phyloP scores from a whole-genome alignment of 2,888 invertebrate species.

The Synanthedon vespiformis region DNA sequence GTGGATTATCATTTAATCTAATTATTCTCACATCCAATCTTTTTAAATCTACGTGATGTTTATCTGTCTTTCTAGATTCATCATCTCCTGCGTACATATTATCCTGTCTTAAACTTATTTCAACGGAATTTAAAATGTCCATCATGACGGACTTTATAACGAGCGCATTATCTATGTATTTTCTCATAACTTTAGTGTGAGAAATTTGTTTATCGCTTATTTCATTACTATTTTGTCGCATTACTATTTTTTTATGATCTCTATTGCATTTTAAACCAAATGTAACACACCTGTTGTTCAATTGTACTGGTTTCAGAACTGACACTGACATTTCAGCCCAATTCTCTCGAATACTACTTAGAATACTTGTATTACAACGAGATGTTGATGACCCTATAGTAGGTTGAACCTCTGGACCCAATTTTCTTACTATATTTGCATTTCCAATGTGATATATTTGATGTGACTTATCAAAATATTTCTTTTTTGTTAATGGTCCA shows the following conservation, averaged over 20 bases:
- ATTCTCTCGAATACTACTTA: slow-evolving; percentile 46
- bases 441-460: slow-evolving; percentile 53
- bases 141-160: slow-evolving; percentile 49
- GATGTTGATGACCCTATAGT: slow-evolving; percentile 53
- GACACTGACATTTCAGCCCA: slow-evolving; percentile 71
- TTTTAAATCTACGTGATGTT: slow-evolving; percentile 58
- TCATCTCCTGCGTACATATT: slow-evolving; percentile 40
- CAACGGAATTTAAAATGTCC: slow-evolving; percentile 71
- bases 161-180: neutral
- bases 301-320: slow-evolving; percentile 36
- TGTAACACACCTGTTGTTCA: slow-evolving; percentile 36
- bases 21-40: slow-evolving; percentile 77
- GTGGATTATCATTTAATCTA: slow-evolving; percentile 38
- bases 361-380: slow-evolving; percentile 42
- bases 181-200: slow-evolving; percentile 4
- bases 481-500: slow-evolving; percentile 67
- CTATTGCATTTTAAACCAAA: slow-evolving; percentile 72
- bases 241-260: slow-evolving; percentile 67
- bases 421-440: slow-evolving; percentile 59
- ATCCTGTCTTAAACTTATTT: slow-evolving; percentile 70
- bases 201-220: neutral
- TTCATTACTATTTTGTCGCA: slow-evolving; percentile 32
- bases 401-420: slow-evolving; percentile 58
- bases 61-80: slow-evolving; percentile 32
- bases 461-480: slow-evolving; percentile 44